Conservation (phyloP, 1,140 invertebrate species). For the Dinoponera quadriceps region DNA sequence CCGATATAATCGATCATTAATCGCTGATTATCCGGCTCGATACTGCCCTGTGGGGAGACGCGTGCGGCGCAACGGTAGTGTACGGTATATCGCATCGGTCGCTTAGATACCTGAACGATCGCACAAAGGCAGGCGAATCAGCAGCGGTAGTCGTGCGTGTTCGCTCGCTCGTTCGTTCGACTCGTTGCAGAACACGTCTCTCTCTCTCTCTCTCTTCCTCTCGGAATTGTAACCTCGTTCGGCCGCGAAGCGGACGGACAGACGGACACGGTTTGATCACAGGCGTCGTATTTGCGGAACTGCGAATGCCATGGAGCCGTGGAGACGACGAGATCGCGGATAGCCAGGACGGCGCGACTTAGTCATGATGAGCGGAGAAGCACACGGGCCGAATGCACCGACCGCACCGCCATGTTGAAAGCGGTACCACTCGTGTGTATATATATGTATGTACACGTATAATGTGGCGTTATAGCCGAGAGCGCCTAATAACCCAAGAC, state of each 20-base stretch:
- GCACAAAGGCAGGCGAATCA: too few species aligned
- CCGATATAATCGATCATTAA: too few species aligned
- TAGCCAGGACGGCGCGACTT: not conserved
- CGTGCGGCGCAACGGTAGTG: too few species aligned
- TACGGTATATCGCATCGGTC: too few species aligned
- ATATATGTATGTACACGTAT: too few species aligned
- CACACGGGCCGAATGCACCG: conserved; percentile 51
- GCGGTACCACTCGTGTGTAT: conserved; percentile 3
- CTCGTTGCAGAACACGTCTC: too few species aligned
- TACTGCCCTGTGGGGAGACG: too few species aligned
- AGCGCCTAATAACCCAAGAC: conserved; percentile 6
- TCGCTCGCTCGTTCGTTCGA: too few species aligned
- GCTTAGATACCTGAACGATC: too few species aligned
- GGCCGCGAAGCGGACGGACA: not conserved
- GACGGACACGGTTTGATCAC: not conserved
- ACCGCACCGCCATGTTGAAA: conserved; percentile 71
- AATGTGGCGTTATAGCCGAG: conserved; percentile 2
- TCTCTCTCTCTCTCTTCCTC: too few species aligned
- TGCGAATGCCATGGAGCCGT: not conserved
- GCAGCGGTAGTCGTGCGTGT: too few species aligned
- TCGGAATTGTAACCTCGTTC: not conserved
- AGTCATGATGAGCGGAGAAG: conserved; percentile 61
- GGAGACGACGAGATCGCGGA: not conserved
- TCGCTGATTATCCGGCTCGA: too few species aligned
- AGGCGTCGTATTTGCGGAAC: not conserved